Base-by-base conservation (phyloP, 2,888 invertebrate species). In the Ectobius pallidus region DNA sequence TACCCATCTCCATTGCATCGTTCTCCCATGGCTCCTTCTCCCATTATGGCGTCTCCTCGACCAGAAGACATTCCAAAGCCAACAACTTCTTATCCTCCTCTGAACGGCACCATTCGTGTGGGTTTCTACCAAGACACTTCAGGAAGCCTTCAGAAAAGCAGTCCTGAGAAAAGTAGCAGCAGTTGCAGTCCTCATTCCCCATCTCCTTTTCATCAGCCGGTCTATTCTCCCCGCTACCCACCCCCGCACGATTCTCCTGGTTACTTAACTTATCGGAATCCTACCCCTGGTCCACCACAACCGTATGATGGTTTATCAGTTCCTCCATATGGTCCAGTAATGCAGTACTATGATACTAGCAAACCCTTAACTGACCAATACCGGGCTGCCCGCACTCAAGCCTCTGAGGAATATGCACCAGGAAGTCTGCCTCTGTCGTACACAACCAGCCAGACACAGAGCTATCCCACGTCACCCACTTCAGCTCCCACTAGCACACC, bases 41-140 rank as follows among this genome's bases (percentile, higher is more conserved):
- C 81, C 74, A 25, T 86, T 0, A 87, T 87, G 76, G 91, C 91
- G 27, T 93, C 93, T 0, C 93, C 94, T 0, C 86, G 91, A 75
- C 90, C 90, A 0, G 92, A 92, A 75, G 89, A 90, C 71, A 80
- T 79, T 70, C 87, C 88, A 75, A 88, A 89, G 78, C 88, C 88
- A 77, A 87, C 89, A n/a, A 86, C 91, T 6, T 84, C 87, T 0
- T 90, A 92, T 80, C 90, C 92, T 0, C 87, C 90, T 16, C 86
- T 92, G n/a, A 94, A 94, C 79, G 93, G 93, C 0, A 91, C 93
- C 3, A 91, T 95, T 4, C 87, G 94, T 77, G 94, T 94, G 42
- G 95, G 95, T 3, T 95, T 95, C 81, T 95, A 95, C 82, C 95
- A 95, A 81, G 95, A 95, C 78, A 92, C 92, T 27, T 77, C 77